A percentile compares a stretch with the other conserved stretches of the same genome.
These are phyloP conservation scores for Leptinotarsa texana DNA, from an alignment of 1,140 invertebrate species.

Conservation along the genomic window DNA sequence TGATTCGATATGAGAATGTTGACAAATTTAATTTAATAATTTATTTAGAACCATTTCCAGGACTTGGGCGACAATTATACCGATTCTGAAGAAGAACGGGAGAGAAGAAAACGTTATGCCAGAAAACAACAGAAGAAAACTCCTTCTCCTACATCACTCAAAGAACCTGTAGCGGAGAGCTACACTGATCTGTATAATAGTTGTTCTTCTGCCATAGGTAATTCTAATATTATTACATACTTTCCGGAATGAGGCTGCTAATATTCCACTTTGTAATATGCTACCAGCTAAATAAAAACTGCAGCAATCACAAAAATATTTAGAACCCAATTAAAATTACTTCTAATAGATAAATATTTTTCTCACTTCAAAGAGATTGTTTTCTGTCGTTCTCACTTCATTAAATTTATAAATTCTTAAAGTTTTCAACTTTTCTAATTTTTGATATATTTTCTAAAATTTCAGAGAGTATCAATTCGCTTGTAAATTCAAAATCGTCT, in stretches of 20 bases:
- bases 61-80: slow-evolving; percentile 45
- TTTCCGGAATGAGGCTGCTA: too few relatives aligned
- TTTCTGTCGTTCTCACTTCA: too few relatives aligned
- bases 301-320: too few relatives aligned
- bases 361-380: too few relatives aligned
- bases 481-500: slow-evolving; percentile 53
- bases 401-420: too few relatives aligned
- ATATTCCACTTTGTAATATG: too few relatives aligned
- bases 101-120: slow-evolving; percentile 37
- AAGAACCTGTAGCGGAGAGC: slow-evolving; percentile 24
- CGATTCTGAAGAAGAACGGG: slow-evolving; percentile 59
- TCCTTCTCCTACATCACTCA: slow-evolving; percentile 47
- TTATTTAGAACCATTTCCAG: slow-evolving; percentile 5
- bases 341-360: too few relatives aligned
- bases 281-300: too few relatives aligned
- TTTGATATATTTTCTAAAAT: neutral
- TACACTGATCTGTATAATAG: slow-evolving; percentile 53
- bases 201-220: slow-evolving; percentile 58
- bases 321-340: too few relatives aligned
- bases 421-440: too few relatives aligned
- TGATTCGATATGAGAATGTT: neutral
- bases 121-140: slow-evolving; percentile 54
- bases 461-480: slow-evolving; percentile 60
- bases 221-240: neutral
- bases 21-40: neutral